Evolutionary conservation across 2,888 invertebrate genomes (phyloP).

Genomic region (Drosophila phalerata): DNA sequence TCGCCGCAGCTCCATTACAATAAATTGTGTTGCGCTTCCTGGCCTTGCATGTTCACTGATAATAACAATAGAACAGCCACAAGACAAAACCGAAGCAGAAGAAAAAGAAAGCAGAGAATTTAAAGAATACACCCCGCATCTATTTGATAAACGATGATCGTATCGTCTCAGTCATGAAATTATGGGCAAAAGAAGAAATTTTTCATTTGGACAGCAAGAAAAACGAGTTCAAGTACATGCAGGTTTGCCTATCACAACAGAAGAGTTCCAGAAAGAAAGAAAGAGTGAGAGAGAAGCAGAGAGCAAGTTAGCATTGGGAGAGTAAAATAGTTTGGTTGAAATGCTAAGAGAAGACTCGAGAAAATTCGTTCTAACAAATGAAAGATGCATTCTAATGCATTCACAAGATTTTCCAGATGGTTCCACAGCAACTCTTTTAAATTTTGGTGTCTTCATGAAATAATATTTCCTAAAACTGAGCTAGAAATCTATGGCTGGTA

Average conservation of each 20-base stretch:
- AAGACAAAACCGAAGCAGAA: slow-evolving; percentile 13
- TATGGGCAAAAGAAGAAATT: slow-evolving; percentile 21
- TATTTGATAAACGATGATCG: slow-evolving; percentile 45
- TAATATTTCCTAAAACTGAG: neutral
- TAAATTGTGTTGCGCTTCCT: slow-evolving; percentile 60
- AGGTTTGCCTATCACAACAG: slow-evolving; percentile 1
- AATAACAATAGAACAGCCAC: slow-evolving; percentile 55
- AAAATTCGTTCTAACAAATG: neutral
- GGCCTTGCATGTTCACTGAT: slow-evolving; percentile 74
- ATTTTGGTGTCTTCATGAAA: neutral
- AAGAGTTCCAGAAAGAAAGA: slow-evolving; percentile 24
- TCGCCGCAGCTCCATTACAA: slow-evolving; percentile 32
- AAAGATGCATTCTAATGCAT: neutral
- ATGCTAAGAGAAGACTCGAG: slow-evolving; percentile 3
- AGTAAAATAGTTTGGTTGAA: neutral
- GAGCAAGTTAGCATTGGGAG: neutral
- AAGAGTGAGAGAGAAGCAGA: slow-evolving; percentile 7
- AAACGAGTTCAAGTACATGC: slow-evolving; percentile 64
- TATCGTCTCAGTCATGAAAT: slow-evolving; percentile 21
- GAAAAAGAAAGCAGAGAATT: slow-evolving; percentile 2
- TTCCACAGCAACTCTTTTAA: neutral
- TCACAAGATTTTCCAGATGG: neutral
- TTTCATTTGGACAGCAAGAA: slow-evolving; percentile 33
- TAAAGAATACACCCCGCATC: slow-evolving; percentile 31
- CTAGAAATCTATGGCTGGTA: neutral